Percentiles rank a stretch among this genome's conserved stretches.
phyloP scores from a whole-genome alignment of 1,140 invertebrate genomes.

The Myzus persicae region DNA sequence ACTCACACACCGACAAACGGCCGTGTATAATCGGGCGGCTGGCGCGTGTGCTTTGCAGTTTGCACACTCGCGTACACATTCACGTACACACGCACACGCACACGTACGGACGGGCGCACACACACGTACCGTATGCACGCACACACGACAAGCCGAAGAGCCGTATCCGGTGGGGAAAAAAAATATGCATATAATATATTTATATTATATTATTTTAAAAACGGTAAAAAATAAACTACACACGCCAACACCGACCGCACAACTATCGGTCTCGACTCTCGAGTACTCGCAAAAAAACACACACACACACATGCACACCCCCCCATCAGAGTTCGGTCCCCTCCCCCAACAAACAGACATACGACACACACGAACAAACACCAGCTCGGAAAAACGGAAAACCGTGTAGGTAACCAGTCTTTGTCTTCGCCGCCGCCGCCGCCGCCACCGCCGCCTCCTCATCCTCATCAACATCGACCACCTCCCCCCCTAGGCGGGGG shows the following conservation, averaged over 20 bases:
- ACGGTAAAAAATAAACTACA: neutral
- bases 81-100: neutral
- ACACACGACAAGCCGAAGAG: neutral
- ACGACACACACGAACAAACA: neutral
- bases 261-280: constrained; percentile 1
- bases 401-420: neutral
- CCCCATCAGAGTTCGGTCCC: neutral
- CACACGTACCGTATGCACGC: neutral
- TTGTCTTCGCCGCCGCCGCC: neutral
- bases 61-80: neutral
- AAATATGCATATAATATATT: constrained; percentile 1
- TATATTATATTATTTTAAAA: neutral
- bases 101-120: neutral
- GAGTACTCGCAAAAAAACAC: no score
- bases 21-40: constrained; percentile 21
- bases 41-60: constrained; percentile 4
- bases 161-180: neutral
- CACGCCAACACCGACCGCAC: neutral
- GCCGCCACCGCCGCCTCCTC: neutral
- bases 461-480: neutral
- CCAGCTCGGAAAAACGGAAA: neutral
- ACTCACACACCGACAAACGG: neutral
- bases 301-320: neutral
- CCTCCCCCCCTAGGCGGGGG: neutral
- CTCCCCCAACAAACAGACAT: neutral